These are phyloP conservation scores for Lycia hirtaria DNA, from an alignment of 2,888 invertebrate species.

Conservation along the genomic window DNA sequence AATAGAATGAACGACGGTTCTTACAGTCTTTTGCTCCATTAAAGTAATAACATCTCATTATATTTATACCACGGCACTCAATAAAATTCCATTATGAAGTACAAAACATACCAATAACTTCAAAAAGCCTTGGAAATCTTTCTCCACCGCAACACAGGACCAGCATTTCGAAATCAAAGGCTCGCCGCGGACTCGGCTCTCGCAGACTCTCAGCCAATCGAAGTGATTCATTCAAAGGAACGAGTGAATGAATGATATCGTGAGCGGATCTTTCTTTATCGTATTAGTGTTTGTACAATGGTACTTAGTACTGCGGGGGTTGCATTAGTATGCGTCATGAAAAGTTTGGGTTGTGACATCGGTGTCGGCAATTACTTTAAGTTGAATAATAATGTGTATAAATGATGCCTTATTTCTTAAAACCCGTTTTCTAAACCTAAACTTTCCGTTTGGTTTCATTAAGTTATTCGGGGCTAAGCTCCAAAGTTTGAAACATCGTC, in stretches of 20 bases:
- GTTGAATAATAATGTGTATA: not conserved
- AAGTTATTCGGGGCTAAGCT: no score
- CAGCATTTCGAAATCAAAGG: conserved; percentile 60
- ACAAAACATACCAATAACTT: conserved; percentile 16
- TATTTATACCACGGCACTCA: not conserved
- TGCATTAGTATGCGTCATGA: conserved; percentile 54
- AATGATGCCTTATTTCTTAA: not conserved
- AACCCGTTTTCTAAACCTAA: no score
- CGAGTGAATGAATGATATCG: conserved; percentile 73
- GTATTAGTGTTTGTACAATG: conserved; percentile 62
- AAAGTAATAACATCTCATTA: not conserved
- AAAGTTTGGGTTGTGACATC: conserved; percentile 29
- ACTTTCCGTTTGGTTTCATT: no score
- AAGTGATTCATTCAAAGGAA: conserved; percentile 62
- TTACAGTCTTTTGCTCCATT: no score
- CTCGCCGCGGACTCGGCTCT: conserved; percentile 14
- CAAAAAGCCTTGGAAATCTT: conserved; percentile 13
- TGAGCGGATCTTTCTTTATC: conserved; percentile 78
- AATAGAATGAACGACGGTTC: no score
- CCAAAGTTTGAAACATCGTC: no score
- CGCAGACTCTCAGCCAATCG: conserved; percentile 69
- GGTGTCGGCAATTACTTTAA: not conserved
- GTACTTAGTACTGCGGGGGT: conserved; percentile 72
- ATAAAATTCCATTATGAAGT: conserved; percentile 1
- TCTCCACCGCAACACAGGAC: conserved; percentile 30